phyloP scores from a whole-genome alignment of 2,113 vertebrate genomes.

The human region DNA sequence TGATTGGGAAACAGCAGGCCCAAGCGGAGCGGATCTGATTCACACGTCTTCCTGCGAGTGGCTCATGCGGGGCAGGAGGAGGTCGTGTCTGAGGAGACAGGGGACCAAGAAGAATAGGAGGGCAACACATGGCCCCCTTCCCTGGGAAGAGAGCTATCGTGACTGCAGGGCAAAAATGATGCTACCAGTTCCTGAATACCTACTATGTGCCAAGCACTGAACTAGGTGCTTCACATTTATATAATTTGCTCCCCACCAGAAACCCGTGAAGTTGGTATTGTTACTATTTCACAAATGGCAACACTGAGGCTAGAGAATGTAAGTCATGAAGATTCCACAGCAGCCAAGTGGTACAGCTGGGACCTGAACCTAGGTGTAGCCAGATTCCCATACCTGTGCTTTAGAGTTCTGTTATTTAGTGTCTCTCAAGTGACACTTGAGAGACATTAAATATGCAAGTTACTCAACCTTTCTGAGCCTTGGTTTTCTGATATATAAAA shows the following conservation, averaged over 20 bases:
- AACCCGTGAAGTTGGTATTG: neutral
- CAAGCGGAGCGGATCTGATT: neutral
- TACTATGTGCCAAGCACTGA: neutral
- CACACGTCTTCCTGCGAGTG: neutral
- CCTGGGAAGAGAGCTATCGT: neutral
- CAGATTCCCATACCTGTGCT: neutral
- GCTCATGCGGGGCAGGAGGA: neutral
- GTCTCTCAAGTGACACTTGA: neutral
- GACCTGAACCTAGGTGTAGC: neutral
- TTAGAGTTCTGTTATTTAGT: neutral
- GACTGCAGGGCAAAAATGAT: neutral
- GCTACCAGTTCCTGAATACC: neutral
- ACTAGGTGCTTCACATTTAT: neutral
- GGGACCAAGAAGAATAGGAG: neutral
- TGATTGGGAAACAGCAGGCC: conserved; percentile 43
- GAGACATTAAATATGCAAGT: neutral
- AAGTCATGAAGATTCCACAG: neutral
- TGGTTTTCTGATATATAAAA: neutral
- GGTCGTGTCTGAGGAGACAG: neutral
- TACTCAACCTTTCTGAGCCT: neutral
- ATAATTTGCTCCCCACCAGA: neutral
- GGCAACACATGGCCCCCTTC: neutral
- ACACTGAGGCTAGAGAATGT: neutral
- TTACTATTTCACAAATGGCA: neutral
- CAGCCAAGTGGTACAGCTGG: neutral